A percentile compares a stretch with the other conserved stretches of the same genome.
Evolutionary conservation across 2,113 vertebrate genomes (phyloP).

Genomic region (Eretmochelys imbricata): DNA sequence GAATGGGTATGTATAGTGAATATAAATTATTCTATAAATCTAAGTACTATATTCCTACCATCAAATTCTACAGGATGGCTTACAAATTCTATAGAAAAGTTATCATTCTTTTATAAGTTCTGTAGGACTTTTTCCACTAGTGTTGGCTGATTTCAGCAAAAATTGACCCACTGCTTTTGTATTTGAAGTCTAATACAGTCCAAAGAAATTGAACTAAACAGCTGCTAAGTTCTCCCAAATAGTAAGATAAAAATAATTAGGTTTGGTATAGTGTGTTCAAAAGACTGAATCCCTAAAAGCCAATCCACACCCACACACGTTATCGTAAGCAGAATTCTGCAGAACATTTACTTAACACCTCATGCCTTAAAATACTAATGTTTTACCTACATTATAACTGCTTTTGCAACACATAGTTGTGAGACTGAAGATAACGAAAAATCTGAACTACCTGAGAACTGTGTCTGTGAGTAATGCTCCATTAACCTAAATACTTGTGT

Average conservation of each 20-base stretch:
- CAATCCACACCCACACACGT: neutral
- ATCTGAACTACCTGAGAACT: neutral
- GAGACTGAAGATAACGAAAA: neutral
- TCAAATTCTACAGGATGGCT: neutral
- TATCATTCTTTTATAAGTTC: neutral
- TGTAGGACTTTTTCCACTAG: neutral
- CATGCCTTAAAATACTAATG: neutral
- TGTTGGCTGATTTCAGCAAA: neutral
- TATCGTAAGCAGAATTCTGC: neutral
- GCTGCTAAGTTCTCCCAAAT: neutral
- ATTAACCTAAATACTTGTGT: neutral
- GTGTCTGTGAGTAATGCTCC: neutral
- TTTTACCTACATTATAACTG: neutral
- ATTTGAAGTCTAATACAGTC: neutral
- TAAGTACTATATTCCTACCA: neutral
- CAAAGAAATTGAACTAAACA: neutral
- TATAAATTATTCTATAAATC: neutral
- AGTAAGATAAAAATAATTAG: neutral
- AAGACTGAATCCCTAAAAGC: neutral
- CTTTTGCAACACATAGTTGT: neutral
- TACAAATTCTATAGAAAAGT: neutral
- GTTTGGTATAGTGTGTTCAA: neutral
- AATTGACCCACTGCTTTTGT: neutral
- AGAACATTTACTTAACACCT: neutral
- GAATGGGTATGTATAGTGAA: neutral